Percentiles rank a stretch among this genome's conserved stretches.
phyloP scores from a whole-genome alignment of 2,888 invertebrate species.

The Muscina levida region DNA sequence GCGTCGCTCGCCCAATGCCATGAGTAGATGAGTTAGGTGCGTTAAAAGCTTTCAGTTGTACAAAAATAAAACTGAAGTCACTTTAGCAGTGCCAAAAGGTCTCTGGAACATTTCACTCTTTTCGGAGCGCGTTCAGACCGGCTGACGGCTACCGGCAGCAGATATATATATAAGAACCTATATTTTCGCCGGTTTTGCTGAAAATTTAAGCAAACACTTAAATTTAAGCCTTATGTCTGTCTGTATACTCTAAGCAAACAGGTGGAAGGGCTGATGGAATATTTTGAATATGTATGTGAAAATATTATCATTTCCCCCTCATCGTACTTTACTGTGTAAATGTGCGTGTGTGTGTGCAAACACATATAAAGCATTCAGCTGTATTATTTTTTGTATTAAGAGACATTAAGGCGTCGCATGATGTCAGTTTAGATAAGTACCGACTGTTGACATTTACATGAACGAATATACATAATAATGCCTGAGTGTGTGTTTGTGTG shows the following conservation, averaged over 20 bases:
- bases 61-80: too few species aligned
- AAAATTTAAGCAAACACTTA: constrained; percentile 26
- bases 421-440: constrained; percentile 61
- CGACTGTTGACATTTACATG: constrained; percentile 52
- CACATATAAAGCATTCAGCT: neutral
- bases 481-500: too few species aligned
- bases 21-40: too few species aligned
- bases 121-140: too few species aligned
- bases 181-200: constrained; percentile 23
- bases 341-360: neutral
- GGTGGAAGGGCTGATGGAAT: constrained; percentile 35
- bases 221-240: constrained; percentile 36
- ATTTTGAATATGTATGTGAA: neutral
- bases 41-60: too few species aligned
- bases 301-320: constrained; percentile 24
- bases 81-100: too few species aligned
- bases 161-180: too few species aligned
- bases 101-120: too few species aligned
- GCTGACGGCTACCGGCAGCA: too few species aligned
- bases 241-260: constrained; percentile 13
- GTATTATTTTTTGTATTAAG: constrained; percentile 47
- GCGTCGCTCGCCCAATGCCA: too few species aligned
- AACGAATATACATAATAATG: neutral
- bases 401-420: constrained; percentile 67
- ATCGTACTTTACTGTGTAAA: neutral